A percentile compares a stretch with the other conserved stretches of the same genome.
phyloP scores from a whole-genome alignment of 2,113 vertebrate species.

The Parus major region DNA sequence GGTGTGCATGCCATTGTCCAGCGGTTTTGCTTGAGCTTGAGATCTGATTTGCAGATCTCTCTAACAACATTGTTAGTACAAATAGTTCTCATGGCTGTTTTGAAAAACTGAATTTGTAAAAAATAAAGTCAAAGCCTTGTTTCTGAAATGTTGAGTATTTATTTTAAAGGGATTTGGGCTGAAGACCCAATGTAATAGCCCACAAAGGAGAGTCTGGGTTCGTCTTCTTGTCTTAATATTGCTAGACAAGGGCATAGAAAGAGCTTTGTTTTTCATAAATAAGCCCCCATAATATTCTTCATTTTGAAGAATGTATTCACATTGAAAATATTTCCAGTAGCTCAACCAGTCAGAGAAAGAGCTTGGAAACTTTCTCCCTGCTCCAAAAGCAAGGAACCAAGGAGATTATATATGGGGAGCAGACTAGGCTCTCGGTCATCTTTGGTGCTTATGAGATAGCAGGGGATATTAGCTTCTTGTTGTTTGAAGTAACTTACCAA shows the following conservation, averaged over 20 bases:
- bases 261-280: background rate
- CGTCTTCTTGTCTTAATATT: background rate
- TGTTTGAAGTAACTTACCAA: background rate
- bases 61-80: background rate
- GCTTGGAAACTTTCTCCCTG: background rate
- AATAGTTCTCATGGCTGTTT: background rate
- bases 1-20: background rate
- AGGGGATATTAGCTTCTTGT: background rate
- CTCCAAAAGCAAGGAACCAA: background rate
- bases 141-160: background rate
- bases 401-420: background rate
- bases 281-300: background rate
- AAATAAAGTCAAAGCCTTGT: background rate
- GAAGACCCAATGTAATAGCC: background rate
- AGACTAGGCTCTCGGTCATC: background rate
- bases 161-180: background rate
- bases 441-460: background rate
- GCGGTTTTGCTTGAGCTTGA: background rate
- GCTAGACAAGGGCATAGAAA: background rate
- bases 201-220: background rate
- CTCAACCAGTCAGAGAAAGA: background rate
- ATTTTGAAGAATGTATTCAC: background rate
- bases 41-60: background rate
- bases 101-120: background rate
- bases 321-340: background rate